Evolutionary conservation across 2,113 vertebrate species (phyloP), one percentile per base, ranked within the genome.

Genomic region (Glareola pratincola): DNA sequence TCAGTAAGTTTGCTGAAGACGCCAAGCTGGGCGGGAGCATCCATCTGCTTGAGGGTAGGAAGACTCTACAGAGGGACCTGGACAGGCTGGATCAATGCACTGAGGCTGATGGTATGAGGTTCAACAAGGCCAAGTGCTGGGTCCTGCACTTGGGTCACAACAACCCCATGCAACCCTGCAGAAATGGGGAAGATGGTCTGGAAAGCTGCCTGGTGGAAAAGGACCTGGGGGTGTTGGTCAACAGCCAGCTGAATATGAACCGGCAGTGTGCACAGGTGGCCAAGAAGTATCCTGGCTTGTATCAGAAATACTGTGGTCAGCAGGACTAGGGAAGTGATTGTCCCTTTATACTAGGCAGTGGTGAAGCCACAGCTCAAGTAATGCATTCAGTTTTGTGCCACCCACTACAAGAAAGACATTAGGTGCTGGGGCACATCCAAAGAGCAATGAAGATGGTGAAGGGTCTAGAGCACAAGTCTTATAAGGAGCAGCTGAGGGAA

Each of bases 121-220:
- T 54, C 8, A 62, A 37, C 10, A 45, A 45, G 27, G 37, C 9
- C 3, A 14, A 34, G 22, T 71, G 5, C 10, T 1, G 0, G 27
- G 27, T 71, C 34, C 34, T 78, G 22, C 11, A 6, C 7, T 36
- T 62, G 1, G 16, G 22, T 29, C 14, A 34, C 11, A 60, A 53
- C 34, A 62, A 53, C 14, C 9, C 39, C 32, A 32, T 29, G 45
- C 23, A 41, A 6, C 0, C 1, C 23, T 68, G 36, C 12, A 32
- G 30, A 8, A 23, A 14, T 59, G 26, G 23, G 30, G 19, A 57
- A 37, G 51, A 67, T 14, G n/a, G 9, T 7, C 29, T 74, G 53
- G 45, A 43, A 37, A 77, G 8, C 21, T 78, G 20, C 7, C 8
- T 0, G 1, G 13, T 0, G 0, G 37, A 69, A 60, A 24, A 60